Evolutionary conservation across 2,888 invertebrate species (phyloP), one percentile per base, ranked within the genome.

Genomic region (Pecten maximus): DNA sequence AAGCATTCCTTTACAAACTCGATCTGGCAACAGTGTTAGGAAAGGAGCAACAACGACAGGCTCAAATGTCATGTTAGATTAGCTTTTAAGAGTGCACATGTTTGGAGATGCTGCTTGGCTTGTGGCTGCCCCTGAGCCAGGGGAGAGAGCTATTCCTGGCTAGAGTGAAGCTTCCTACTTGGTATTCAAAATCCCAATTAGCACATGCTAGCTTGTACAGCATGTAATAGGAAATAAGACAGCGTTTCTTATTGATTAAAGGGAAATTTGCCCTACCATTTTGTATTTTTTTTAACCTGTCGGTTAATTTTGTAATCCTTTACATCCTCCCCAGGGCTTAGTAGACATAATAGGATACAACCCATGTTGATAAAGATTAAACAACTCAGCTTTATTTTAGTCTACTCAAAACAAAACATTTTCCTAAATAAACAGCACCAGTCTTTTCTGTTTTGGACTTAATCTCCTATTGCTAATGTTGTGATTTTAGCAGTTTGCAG

Each of bases 61-160:
- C 74, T 74, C 74, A 28, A 74, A 35, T 74, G 74, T 74, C 74
- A 35, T 74, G 74, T 28, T 74, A 23, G 74, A 74, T 74, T 74
- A 74, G 74, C 12, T 35, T 74, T 74, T 74, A 74, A 74, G 35
- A 74, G 74, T 74, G 74, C 74, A 74, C 74, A 74, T 74, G 74
- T 74, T 74, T 74, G 19, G 74, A 35, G 35, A 74, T 35, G 28
- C 35, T 28, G 60, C 60, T 35, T 35, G 54, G 23, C 19, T 15
- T 54, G 54, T 23, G 1, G 54, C 74, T 35, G 74, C 35, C 35
- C 74, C 74, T 23, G 74, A 74, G 74, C 35, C 8, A 35, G 28
- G 74, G 74, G 0, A 35, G 44, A 44, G 8, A 35, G 74, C 35
- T 28, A 28, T 74, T 35, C 35, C 28, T 15, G 35, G 35, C 74